These are phyloP conservation scores for Elegia similella DNA, from an alignment of 2,888 invertebrate species.

Conservation along the genomic window DNA sequence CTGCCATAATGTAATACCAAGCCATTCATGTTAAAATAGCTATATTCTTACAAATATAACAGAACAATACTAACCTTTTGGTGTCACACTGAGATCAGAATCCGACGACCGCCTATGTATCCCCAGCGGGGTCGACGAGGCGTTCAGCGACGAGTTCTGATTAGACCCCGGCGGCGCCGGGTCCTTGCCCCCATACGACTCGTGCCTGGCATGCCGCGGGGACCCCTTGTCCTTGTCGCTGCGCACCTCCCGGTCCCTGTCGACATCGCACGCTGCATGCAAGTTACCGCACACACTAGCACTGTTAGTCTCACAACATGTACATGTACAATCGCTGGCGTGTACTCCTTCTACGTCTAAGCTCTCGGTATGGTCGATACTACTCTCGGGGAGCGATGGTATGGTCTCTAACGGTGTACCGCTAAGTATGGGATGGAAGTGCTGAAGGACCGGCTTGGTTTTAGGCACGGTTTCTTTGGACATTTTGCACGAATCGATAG, in stretches of 20 bases:
- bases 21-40: too few relatives aligned
- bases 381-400: conserved; percentile 66
- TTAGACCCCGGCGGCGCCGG: conserved; percentile 50
- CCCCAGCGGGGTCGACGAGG: conserved; percentile 74
- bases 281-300: conserved; percentile 79
- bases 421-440: conserved; percentile 64
- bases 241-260: conserved; percentile 62
- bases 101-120: conserved; percentile 93
- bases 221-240: conserved; percentile 57
- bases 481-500: conserved; percentile 61
- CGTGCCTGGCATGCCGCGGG: conserved; percentile 78
- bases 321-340: conserved; percentile 24
- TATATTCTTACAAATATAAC: background rate
- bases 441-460: conserved; percentile 58
- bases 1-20: too few relatives aligned
- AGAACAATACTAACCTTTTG: conserved; percentile 89
- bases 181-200: conserved; percentile 77
- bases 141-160: conserved; percentile 63
- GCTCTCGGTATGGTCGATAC: conserved; percentile 55
- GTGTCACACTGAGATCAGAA: conserved; percentile 95
- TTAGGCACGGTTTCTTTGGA: conserved; percentile 46
- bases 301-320: conserved; percentile 55
- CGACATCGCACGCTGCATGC: conserved; percentile 78
- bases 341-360: conserved; percentile 55
- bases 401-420: conserved; percentile 66